These are phyloP conservation scores for Columba janthina DNA, from an alignment of 2,113 vertebrate species.

Conservation along the genomic window DNA sequence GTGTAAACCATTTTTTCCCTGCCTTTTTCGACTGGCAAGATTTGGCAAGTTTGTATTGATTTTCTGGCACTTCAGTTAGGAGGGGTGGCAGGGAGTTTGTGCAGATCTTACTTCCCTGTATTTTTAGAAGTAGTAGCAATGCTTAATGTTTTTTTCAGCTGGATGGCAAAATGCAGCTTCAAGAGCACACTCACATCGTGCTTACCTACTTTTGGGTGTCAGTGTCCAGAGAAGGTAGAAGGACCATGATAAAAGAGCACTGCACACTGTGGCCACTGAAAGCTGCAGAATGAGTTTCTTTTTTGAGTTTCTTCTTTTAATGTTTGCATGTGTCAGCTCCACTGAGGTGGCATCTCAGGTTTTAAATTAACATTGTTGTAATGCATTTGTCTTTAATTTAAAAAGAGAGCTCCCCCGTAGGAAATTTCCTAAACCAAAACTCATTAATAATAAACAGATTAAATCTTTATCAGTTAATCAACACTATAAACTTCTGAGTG, in stretches of 20 bases:
- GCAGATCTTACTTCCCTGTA: not conserved
- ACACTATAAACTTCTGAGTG: conserved; percentile 52
- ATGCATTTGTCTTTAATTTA: conserved; percentile 53
- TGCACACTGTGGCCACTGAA: not conserved
- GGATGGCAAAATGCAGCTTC: not conserved
- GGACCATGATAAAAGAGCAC: not conserved
- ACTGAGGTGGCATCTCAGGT: conserved; percentile 24
- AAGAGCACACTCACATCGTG: not conserved
- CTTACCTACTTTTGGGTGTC: not conserved
- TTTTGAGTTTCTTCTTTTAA: not conserved
- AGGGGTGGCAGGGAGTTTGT: not conserved
- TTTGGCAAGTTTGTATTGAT: not conserved
- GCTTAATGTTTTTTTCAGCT: not conserved
- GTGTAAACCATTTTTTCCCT: not conserved
- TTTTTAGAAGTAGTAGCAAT: not conserved
- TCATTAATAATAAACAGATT: conserved; percentile 54
- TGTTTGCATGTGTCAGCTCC: not conserved
- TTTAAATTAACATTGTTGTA: conserved; percentile 50
- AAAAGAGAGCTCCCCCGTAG: not conserved
- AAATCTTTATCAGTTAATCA: conserved; percentile 62
- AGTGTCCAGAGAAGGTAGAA: not conserved
- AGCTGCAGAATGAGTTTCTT: not conserved
- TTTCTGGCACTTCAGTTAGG: not conserved
- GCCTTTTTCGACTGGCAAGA: not conserved
- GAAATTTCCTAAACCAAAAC: conserved; percentile 47